phyloP scores from a whole-genome alignment of 2,113 vertebrate genomes.

The Chaetura pelagica region DNA sequence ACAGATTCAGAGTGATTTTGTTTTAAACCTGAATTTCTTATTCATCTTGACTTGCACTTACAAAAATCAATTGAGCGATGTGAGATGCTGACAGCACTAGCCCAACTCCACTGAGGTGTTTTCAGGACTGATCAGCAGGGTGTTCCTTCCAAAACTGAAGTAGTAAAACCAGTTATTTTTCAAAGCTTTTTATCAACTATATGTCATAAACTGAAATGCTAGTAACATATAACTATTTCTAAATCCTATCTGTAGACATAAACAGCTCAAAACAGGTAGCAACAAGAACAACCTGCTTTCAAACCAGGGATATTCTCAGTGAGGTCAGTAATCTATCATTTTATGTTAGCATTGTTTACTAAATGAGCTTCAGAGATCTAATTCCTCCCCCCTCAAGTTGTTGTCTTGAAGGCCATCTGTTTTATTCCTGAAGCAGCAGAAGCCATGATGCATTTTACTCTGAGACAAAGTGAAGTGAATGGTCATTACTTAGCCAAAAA shows the following conservation, averaged over 20 bases:
- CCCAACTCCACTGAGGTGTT: background rate
- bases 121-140: background rate
- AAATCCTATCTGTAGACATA: background rate
- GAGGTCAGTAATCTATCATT: background rate
- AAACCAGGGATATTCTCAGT: background rate
- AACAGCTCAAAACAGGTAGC: background rate
- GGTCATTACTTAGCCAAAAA: background rate
- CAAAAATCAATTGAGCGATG: background rate
- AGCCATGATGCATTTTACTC: background rate
- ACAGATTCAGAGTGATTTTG: background rate
- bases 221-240: background rate
- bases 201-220: background rate
- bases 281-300: background rate
- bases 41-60: background rate
- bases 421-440: background rate
- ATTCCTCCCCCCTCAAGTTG: background rate
- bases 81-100: background rate
- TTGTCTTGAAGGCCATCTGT: background rate
- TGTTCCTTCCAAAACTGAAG: background rate
- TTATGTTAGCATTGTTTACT: background rate
- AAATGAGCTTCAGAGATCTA: background rate
- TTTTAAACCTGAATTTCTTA: background rate
- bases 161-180: background rate
- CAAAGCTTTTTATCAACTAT: background rate
- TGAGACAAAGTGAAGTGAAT: background rate